Base-by-base conservation (phyloP, 1,140 invertebrate genomes). In the Meloidogyne chitwoodi region DNA sequence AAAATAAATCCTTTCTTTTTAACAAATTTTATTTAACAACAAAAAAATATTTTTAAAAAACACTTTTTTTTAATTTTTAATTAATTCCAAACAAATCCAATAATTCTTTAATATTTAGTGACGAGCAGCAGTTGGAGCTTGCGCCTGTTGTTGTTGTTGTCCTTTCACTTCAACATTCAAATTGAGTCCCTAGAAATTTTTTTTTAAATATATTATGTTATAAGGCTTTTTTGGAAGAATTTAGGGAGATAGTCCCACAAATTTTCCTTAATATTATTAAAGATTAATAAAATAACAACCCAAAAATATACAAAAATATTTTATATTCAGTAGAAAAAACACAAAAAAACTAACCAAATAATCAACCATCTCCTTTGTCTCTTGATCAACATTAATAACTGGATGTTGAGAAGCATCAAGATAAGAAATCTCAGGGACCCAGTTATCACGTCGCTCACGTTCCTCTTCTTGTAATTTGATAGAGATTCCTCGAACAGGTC, bases 401-500 rank as follows among this genome's bases (percentile, higher is more conserved):
- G 26, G 75, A 66, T 79, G 77, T 16, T 38, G 97, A 94, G 85
- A 96, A 90, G 85, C 94, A 94, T 95, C 97, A 10, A 96, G 93
- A 88, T 89, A 81, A 29, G 88, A 88, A 34, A 86, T 77, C 64
- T 85, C 96, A 34, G 97, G 97, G 79, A 99, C 96, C 89, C 96
- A 99, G 91, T 99, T 99, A 87, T 99, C 96, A 88, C 96, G 91
- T 83, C 96, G 91, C 90, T 99, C 96, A 89, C 96, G 91, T 89
- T 99, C 96, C 88, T 99, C 96, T 88, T 99, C 96, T 89, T 99
- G 96, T 70, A 99, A 90, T 88, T 98, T 98, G 87, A 98, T 98
- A 82, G 95, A 98, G 89, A 99, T 98, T 82, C 96, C 96, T 87
- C 95, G 91, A 8, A 99, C 96, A 88, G 94, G 93, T 29, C 94